Percentiles rank a stretch among this genome's conserved stretches.
These are phyloP conservation scores for Sipha flava DNA, from an alignment of 1,140 invertebrate genomes.

Conservation along the genomic window DNA sequence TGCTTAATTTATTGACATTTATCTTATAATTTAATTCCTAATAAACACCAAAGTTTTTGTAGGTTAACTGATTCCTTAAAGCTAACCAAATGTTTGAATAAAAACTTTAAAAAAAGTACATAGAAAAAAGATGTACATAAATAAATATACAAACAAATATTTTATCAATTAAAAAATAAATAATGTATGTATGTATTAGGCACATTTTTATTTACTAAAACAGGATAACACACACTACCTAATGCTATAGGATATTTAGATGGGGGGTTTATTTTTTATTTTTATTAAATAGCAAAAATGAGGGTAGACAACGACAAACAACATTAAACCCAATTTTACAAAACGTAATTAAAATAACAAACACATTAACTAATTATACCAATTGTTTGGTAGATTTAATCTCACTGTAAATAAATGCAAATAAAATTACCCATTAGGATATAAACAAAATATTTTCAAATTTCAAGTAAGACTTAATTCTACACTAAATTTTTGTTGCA, in stretches of 20 bases:
- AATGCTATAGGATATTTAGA: neutral
- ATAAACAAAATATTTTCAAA: neutral
- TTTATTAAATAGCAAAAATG: neutral
- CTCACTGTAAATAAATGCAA: neutral
- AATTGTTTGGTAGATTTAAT: neutral
- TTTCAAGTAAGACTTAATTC: neutral
- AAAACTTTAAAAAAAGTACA: neutral
- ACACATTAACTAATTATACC: neutral
- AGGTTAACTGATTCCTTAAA: neutral
- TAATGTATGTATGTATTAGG: conserved; percentile 24
- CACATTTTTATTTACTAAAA: conserved; percentile 18
- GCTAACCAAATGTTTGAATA: neutral
- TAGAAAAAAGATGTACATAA: too few relatives aligned
- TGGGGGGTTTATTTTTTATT: neutral
- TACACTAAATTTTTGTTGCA: neutral
- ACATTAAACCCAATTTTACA: conserved; percentile 2
- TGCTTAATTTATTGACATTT: neutral
- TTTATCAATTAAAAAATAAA: neutral
- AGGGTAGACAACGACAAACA: neutral
- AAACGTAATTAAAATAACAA: neutral
- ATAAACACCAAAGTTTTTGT: neutral
- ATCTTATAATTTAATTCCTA: neutral
- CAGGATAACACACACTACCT: neutral
- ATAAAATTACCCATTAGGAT: neutral
- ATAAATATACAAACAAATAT: too few relatives aligned